Percentiles rank a stretch among this genome's conserved stretches.
These are phyloP conservation scores for Etheostoma nigrum DNA, from an alignment of 2,797 vertebrate genomes.

Conservation along the genomic window DNA sequence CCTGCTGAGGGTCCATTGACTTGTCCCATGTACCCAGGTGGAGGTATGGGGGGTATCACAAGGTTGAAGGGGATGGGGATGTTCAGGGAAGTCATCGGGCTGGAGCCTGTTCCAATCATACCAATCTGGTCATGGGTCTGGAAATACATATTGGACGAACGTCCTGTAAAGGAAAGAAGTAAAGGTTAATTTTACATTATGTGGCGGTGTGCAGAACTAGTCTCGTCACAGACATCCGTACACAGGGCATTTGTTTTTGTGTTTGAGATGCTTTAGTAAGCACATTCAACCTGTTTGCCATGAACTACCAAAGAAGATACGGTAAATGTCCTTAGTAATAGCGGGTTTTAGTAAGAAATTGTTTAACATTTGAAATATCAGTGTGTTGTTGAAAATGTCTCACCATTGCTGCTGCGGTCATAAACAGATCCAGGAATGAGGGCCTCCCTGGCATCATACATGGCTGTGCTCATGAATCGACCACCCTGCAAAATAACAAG, in stretches of 20 bases:
- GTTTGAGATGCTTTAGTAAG: neutral
- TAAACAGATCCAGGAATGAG: conserved; percentile 97
- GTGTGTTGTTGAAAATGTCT: conserved; percentile 28
- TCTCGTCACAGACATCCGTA: neutral
- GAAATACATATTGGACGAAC: conserved; percentile 96
- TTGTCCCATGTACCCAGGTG: conserved; percentile 93
- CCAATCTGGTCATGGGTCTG: conserved; percentile 98
- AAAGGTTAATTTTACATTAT: neutral
- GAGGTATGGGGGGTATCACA: conserved; percentile 96
- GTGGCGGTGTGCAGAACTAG: neutral
- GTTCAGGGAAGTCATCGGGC: conserved; percentile 93
- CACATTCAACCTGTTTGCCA: neutral
- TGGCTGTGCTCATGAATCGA: conserved; percentile 97
- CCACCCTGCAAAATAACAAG: conserved; percentile 86
- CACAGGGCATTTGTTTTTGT: neutral
- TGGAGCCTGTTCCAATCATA: conserved; percentile 94
- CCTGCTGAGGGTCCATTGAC: conserved; percentile 92
- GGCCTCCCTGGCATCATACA: conserved; percentile 96
- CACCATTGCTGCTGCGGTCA: conserved; percentile 94
- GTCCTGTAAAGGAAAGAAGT: conserved; percentile 79
- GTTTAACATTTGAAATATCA: neutral
- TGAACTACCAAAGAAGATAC: neutral
- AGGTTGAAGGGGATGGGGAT: conserved; percentile 97
- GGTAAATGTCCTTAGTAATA: neutral
- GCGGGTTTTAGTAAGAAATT: neutral